Base-by-base conservation (phyloP, 2,888 invertebrate species). In the Coleophora deauratella region DNA sequence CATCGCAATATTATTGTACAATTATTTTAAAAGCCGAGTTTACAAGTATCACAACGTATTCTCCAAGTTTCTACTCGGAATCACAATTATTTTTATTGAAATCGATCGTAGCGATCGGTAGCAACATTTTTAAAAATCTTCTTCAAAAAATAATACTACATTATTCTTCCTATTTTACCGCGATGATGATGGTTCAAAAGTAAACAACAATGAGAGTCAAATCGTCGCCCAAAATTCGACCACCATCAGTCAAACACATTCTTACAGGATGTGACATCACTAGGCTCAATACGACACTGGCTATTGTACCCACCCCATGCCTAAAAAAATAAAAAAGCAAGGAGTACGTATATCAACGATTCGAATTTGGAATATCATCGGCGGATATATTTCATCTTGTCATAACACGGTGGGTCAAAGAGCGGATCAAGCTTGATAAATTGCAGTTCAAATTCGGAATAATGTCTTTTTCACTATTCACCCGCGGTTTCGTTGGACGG, bases 381-480 rank as follows among this genome's bases (percentile, higher is more conserved):
- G 62, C 59, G 65, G 68, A 79, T 75, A 82, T 84, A 82, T 71
- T 75, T 84, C 80, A 84, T 82, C 77, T 73, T 84, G 85, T 85
- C 85, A 85, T 82, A 85, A 85, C 80, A 85, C 65, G 64, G 73
- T 72, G 77, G 79, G 79, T 80, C 80, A 80, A 79, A 81, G 74
- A 67, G 60, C 56, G 76, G 79, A 74, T 77, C 74, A 63, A 60
- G 64, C 58, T 75, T 82, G 85, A 85, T 85, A 81, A 80, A 85
- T 85, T 81, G 81, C 77, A 75, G 67, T 80, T 80, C 68, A 72
- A 81, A 84, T 79, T 77, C 72, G 72, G 76, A 64, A 81, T 84
- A 82, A 85, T 85, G 84, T 85, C 84, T 85, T 81, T 84, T 84
- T 84, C 84, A 81, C 73, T 71, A 79, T 75, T 75, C 74, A 66